Percentiles rank a stretch among this genome's conserved stretches.
phyloP scores from a whole-genome alignment of 2,797 vertebrate genomes.

The Pipistrellus pygmaeus region DNA sequence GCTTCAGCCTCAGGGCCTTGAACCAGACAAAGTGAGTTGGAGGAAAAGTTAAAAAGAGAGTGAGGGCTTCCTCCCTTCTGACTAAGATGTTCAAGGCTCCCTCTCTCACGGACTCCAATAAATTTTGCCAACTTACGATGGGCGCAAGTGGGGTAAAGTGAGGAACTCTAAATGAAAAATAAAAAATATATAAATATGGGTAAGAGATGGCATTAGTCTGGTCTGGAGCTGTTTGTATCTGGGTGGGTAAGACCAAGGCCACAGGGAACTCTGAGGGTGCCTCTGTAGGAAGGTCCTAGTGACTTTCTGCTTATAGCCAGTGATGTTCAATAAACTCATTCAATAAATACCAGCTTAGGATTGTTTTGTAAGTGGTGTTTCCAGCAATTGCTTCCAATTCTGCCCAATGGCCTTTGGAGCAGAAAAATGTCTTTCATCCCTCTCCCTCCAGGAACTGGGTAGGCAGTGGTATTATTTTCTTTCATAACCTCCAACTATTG shows the following conservation, averaged over 20 bases:
- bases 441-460: neutral
- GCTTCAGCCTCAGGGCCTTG: neutral
- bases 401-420: neutral
- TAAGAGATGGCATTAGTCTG: neutral
- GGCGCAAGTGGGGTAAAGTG: neutral
- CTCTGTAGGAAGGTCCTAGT: neutral
- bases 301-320: neutral
- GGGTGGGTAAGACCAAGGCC: neutral
- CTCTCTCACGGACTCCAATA: neutral
- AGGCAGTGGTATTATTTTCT: neutral
- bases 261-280: neutral
- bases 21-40: neutral
- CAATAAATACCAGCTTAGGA: neutral
- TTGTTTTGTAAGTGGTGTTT: constrained; percentile 17
- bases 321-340: neutral
- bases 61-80: neutral
- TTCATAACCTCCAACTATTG: neutral
- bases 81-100: neutral
- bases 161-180: constrained; percentile 12
- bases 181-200: neutral
- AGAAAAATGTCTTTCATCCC: neutral
- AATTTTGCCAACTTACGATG: neutral
- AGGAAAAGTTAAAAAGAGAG: neutral
- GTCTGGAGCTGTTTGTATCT: neutral
- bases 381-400: neutral